A percentile compares a stretch with the other conserved stretches of the same genome.
Conservation (phyloP, 2,888 invertebrate species). For the Pantelozetes paolii region DNA sequence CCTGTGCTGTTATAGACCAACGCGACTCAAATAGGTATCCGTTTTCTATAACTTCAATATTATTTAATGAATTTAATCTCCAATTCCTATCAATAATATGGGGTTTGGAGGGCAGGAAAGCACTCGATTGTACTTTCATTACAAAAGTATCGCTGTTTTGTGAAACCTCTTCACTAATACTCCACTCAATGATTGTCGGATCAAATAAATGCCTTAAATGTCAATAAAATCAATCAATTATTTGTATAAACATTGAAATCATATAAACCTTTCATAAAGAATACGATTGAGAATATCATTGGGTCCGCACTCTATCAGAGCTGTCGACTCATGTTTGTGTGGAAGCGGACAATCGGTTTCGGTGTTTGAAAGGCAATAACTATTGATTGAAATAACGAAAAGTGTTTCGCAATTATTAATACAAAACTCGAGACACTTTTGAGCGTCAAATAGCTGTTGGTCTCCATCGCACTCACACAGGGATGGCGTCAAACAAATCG, state of each 20-base stretch:
- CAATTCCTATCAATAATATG: conserved; percentile 32
- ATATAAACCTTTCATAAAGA: conserved; percentile 41
- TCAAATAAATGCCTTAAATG: conserved; percentile 41
- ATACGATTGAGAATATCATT: conserved; percentile 42
- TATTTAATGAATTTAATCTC: conserved; percentile 21
- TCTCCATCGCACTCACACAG: conserved; percentile 42
- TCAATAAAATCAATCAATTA: conserved; percentile 6
- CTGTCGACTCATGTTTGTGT: conserved; percentile 37
- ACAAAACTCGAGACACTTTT: conserved; percentile 43
- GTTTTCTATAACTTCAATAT: conserved; percentile 40
- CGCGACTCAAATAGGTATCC: conserved; percentile 37
- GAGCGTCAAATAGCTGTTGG: conserved; percentile 41
- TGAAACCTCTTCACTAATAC: conserved; percentile 29
- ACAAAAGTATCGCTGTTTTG: conserved; percentile 35
- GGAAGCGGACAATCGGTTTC: conserved; percentile 6
- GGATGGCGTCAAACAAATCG: conserved; percentile 44
- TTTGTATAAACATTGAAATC: not conserved
- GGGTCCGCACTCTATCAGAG: conserved; percentile 40
- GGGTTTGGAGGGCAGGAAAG: conserved; percentile 38
- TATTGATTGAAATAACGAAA: conserved; percentile 33
- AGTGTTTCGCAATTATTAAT: conserved; percentile 41
- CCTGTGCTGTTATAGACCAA: conserved; percentile 37
- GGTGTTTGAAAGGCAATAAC: not conserved
- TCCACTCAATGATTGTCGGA: conserved; percentile 42
- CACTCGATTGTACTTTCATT: conserved; percentile 40